These are phyloP conservation scores for Oreamnos americanus DNA, from an alignment of 2,113 vertebrate genomes.

Conservation along the genomic window DNA sequence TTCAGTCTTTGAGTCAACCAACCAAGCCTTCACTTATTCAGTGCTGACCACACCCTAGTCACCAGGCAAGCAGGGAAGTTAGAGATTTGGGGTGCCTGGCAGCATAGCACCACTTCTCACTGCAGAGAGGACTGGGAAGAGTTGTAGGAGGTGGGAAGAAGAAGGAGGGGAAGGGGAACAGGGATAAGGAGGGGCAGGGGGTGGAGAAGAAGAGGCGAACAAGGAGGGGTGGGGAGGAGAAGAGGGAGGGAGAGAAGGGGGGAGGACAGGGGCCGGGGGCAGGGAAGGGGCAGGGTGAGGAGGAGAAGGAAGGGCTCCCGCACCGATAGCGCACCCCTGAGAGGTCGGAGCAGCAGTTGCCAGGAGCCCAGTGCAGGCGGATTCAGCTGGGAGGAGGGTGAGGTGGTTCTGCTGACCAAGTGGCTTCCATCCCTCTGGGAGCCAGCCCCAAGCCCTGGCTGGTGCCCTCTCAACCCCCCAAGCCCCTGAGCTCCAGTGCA, in stretches of 20 bases:
- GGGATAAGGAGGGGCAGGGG: not conserved
- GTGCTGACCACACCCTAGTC: not conserved
- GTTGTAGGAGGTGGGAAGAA: not conserved
- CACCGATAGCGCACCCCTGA: accelerated
- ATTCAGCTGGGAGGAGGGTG: no score
- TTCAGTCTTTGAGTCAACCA: not conserved
- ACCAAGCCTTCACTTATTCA: not conserved
- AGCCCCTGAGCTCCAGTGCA: not conserved
- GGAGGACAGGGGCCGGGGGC: not conserved
- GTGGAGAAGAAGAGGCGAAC: not conserved
- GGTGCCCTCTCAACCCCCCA: not conserved
- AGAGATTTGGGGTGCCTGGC: not conserved
- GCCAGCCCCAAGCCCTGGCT: not conserved
- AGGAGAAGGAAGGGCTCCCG: no score
- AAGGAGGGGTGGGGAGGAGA: not conserved
- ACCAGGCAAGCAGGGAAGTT: not conserved
- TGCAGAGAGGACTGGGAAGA: not conserved
- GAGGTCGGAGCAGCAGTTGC: accelerated
- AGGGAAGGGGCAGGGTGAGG: not conserved
- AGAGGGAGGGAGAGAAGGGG: not conserved
- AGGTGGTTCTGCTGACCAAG: not conserved
- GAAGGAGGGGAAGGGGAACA: not conserved
- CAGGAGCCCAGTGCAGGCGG: not conserved
- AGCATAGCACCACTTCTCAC: no score
- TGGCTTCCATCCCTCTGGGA: not conserved